Evolutionary conservation across 2,113 vertebrate species (phyloP).

Genomic region (Clinocottus analis): DNA sequence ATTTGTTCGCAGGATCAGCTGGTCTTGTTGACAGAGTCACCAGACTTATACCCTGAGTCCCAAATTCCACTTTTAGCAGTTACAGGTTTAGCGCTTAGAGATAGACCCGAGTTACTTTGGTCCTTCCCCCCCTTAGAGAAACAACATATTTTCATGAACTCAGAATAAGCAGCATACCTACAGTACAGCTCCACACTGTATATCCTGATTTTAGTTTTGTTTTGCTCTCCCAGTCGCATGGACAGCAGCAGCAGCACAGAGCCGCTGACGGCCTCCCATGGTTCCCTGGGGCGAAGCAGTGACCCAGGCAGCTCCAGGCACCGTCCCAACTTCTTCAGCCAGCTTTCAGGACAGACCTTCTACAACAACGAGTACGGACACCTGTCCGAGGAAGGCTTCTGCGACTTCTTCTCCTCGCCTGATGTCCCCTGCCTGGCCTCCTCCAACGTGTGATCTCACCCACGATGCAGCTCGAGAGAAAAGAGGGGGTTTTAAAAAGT

Average conservation of each 20-base stretch:
- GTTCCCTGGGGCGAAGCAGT: slow-evolving; percentile 74
- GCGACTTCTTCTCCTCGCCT: slow-evolving; percentile 81
- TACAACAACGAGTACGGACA: slow-evolving; percentile 97
- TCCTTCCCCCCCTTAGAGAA: neutral
- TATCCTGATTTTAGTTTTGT: too few species aligned
- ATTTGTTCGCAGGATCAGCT: neutral
- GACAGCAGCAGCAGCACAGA: slow-evolving; percentile 82
- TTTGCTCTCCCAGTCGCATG: slow-evolving; percentile 69
- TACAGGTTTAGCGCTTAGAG: neutral
- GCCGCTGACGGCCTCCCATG: slow-evolving; percentile 70
- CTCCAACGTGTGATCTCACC: slow-evolving; percentile 76
- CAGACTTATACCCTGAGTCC: neutral
- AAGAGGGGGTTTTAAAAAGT: neutral
- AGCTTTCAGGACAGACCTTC: slow-evolving; percentile 92
- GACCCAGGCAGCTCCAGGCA: slow-evolving; percentile 54
- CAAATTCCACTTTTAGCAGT: neutral
- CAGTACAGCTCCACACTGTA: neutral
- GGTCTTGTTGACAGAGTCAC: neutral
- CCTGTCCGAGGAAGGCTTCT: slow-evolving; percentile 86
- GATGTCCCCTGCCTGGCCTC: slow-evolving; percentile 68
- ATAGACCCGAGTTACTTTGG: neutral
- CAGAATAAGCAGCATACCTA: neutral
- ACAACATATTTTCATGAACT: neutral
- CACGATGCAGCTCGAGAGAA: slow-evolving; percentile 7
- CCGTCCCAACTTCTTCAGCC: slow-evolving; percentile 79